Conservation (phyloP, 2,113 vertebrate species). For the Hypocryptadius cinnamomeus region DNA sequence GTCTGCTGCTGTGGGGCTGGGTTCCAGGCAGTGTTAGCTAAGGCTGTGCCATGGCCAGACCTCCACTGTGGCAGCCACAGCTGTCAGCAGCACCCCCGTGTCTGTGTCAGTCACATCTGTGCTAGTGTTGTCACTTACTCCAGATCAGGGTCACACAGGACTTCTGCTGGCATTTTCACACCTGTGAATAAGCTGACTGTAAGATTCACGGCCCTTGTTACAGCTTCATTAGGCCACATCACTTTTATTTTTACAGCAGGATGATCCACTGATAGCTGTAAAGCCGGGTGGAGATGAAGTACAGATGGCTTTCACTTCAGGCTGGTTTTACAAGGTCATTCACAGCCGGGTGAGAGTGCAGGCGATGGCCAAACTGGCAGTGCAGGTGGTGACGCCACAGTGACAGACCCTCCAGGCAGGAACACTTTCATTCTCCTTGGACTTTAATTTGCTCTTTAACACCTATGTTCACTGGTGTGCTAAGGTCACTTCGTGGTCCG, state of each 20-base stretch:
- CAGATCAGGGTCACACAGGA: background rate
- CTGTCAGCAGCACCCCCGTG: accelerated
- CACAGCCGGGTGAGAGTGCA: background rate
- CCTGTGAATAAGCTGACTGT: background rate
- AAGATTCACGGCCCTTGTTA: background rate
- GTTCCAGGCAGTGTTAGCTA: background rate
- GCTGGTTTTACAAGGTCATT: background rate
- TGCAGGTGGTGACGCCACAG: accelerated
- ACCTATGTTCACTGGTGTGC: accelerated
- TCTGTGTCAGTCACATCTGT: background rate
- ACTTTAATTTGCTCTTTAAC: background rate
- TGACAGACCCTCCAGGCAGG: background rate
- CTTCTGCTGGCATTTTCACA: background rate
- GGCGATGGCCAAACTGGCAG: background rate
- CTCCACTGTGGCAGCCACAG: background rate
- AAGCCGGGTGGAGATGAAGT: background rate
- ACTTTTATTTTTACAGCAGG: constrained; percentile 24
- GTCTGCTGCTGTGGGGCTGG: background rate
- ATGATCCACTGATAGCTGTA: constrained; percentile 10
- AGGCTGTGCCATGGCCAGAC: background rate
- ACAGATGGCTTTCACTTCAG: background rate
- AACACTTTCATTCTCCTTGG: background rate
- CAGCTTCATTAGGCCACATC: constrained; percentile 27
- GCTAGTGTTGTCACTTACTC: background rate
- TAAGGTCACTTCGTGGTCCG: accelerated